Evolutionary conservation across 2,113 vertebrate genomes (phyloP).

Genomic region (Ramphastos sulfuratus): DNA sequence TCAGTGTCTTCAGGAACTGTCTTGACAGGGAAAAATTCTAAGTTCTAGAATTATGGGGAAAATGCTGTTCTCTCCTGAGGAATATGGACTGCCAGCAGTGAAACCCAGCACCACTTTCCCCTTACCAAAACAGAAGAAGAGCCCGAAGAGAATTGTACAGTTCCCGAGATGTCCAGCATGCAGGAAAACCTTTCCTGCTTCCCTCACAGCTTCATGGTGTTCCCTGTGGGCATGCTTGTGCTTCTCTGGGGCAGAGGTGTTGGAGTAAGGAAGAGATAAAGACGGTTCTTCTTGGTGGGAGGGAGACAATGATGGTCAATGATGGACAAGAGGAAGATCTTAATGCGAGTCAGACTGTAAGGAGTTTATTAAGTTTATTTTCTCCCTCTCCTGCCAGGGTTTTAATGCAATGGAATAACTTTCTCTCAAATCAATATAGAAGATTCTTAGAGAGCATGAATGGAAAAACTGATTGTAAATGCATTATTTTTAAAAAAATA

Average conservation of each 20-base stretch:
- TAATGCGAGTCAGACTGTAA: neutral
- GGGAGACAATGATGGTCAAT: neutral
- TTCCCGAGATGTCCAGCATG: neutral
- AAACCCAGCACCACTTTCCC: neutral
- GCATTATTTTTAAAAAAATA: neutral
- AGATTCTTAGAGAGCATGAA: neutral
- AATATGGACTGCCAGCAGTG: accelerated
- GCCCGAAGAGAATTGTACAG: neutral
- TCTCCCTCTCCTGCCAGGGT: neutral
- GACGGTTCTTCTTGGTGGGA: neutral
- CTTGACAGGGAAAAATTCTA: neutral
- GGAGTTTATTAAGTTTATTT: neutral
- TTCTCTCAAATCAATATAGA: neutral
- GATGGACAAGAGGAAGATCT: neutral
- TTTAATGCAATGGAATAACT: neutral
- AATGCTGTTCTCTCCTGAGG: neutral
- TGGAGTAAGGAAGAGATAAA: neutral
- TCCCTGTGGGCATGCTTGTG: neutral
- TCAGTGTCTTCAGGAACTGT: neutral
- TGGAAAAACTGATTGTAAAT: neutral
- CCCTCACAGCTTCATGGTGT: neutral
- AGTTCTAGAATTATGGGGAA: neutral
- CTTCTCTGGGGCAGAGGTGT: neutral
- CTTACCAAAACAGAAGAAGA: neutral
- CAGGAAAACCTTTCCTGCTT: neutral